Conservation (phyloP, 2,113 vertebrate species). For the Seriola aureovittata region DNA sequence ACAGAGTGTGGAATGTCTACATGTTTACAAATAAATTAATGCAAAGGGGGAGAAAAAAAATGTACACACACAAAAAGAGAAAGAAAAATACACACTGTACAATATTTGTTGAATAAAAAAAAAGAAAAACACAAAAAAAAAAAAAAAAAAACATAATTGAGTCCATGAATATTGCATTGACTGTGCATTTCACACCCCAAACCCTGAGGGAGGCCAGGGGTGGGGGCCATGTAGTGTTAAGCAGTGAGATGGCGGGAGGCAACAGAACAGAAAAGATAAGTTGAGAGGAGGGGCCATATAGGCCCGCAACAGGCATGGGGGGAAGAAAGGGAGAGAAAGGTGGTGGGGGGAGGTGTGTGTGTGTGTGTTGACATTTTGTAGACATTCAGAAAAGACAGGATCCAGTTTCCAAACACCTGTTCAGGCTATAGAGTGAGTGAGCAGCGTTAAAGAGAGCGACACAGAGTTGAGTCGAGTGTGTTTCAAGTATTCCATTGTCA, state of each 20-base stretch:
- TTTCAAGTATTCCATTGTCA: slow-evolving; percentile 84
- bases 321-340: slow-evolving; percentile 66
- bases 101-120: slow-evolving; percentile 82
- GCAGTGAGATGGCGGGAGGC: slow-evolving; percentile 87
- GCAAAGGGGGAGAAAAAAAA: slow-evolving; percentile 84
- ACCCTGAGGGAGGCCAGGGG: slow-evolving; percentile 83
- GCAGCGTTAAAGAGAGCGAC: slow-evolving; percentile 85
- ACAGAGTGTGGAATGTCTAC: slow-evolving; percentile 90
- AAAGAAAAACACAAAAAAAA: slow-evolving; percentile 56
- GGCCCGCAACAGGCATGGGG: slow-evolving; percentile 68
- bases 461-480: slow-evolving; percentile 75
- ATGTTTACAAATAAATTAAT: slow-evolving; percentile 96
- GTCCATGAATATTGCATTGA: slow-evolving; percentile 96
- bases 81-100: slow-evolving; percentile 84
- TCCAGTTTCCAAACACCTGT: slow-evolving; percentile 86
- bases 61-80: slow-evolving; percentile 83
- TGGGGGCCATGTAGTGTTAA: slow-evolving; percentile 80
- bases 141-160: slow-evolving; percentile 69
- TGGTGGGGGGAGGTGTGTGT: slow-evolving; percentile 77
- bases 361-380: slow-evolving; percentile 81
- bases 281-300: slow-evolving; percentile 58
- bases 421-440: slow-evolving; percentile 89
- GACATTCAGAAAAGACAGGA: slow-evolving; percentile 85
- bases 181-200: slow-evolving; percentile 92
- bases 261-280: slow-evolving; percentile 48